phyloP scores from a whole-genome alignment of 1,140 invertebrate species.

The Kradibia gibbosae region DNA sequence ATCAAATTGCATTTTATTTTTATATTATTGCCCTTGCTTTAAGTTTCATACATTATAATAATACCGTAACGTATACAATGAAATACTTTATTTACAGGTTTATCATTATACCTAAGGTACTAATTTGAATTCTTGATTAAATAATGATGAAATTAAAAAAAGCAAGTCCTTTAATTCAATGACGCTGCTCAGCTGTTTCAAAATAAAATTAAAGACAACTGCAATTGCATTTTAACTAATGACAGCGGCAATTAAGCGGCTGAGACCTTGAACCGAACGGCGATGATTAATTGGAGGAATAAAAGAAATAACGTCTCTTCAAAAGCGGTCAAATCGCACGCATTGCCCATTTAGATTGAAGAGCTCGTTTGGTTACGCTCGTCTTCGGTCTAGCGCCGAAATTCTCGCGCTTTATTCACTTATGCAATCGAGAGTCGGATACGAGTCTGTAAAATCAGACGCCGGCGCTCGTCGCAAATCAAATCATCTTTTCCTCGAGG shows the following conservation, averaged over 20 bases:
- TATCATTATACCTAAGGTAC: too few species aligned
- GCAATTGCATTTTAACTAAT: too few species aligned
- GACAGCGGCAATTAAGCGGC: too few species aligned
- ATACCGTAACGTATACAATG: neutral
- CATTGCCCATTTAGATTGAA: neutral
- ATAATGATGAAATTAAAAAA: too few species aligned
- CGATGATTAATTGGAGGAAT: neutral
- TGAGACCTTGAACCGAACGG: too few species aligned
- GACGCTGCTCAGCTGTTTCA: too few species aligned
- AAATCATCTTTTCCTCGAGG: slow-evolving; percentile 18
- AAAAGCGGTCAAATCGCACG: neutral
- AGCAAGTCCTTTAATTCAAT: too few species aligned
- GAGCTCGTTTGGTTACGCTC: neutral
- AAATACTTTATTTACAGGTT: too few species aligned
- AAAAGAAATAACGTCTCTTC: neutral
- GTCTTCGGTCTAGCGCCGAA: neutral
- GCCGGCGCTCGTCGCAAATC: slow-evolving; percentile 24
- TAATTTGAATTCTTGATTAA: too few species aligned
- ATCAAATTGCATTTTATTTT: neutral
- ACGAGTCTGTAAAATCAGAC: slow-evolving; percentile 20
- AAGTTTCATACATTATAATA: neutral
- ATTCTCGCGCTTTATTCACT: slow-evolving; percentile 24
- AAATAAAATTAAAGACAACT: too few species aligned
- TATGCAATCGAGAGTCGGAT: neutral
- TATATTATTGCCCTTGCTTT: neutral